These are phyloP conservation scores for Carcharodon carcharias DNA, from an alignment of 2,797 vertebrate genomes.

Conservation along the genomic window DNA sequence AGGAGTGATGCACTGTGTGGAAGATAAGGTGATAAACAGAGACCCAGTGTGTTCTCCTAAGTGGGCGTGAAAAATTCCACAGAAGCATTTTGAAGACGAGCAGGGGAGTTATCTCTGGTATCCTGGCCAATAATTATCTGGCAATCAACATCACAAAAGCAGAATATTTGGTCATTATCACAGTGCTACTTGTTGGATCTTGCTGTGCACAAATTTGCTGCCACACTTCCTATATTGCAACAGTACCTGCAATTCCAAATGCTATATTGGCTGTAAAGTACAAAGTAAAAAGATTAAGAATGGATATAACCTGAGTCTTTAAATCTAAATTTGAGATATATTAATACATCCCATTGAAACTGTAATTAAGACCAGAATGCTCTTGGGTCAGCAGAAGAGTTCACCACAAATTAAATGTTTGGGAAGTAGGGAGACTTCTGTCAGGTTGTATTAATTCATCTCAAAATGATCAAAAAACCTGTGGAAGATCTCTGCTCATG, in stretches of 20 bases:
- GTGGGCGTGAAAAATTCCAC: not conserved
- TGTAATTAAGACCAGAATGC: not conserved
- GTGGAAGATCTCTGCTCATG: not conserved
- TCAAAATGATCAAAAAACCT: not conserved
- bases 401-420: not conserved
- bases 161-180: not conserved
- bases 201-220: not conserved
- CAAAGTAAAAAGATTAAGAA: not conserved
- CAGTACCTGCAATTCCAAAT: not conserved
- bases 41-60: not conserved
- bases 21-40: too few species aligned
- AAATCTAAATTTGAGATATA: not conserved
- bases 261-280: not conserved
- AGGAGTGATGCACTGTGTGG: too few species aligned
- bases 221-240: not conserved
- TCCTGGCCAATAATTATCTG: not conserved
- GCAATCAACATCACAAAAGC: too few species aligned
- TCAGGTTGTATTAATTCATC: not conserved
- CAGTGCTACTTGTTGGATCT: not conserved
- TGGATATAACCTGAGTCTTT: not conserved
- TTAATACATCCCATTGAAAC: not conserved
- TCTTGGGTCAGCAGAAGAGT: not conserved
- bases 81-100: not conserved
- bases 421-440: too few species aligned
- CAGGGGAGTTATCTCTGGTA: not conserved